Base-by-base conservation (phyloP, 2,797 vertebrate species). In the Rhyacichthys aspro region DNA sequence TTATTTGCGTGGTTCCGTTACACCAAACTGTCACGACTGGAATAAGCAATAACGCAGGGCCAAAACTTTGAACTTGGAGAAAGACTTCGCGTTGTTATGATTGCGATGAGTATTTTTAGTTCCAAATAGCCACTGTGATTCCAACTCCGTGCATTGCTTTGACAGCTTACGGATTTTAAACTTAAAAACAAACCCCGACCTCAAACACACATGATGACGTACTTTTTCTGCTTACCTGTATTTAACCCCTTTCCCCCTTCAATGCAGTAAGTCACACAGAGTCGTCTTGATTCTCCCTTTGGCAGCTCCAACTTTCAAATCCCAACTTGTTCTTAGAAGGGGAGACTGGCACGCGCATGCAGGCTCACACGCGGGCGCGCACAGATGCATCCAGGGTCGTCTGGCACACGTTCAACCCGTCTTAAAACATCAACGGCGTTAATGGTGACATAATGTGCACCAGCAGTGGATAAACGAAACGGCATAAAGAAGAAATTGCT, bases 301-400 rank as follows among this genome's bases (percentile, higher is more conserved):
- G 14, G 23, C 53, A 46, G 44, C 57, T 73, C 33, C 53, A 74
- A 78, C 55, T 83, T 72, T 63, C 38, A 70, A 67, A 82, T 57
- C 39, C 37, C n/a, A 76, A 57, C 60, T 53, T 43, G 36, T 19
- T 28, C 72, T 41, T 18, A 9, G 34, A 44, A 10, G 32, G 32
- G 46, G 60, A 18, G 32, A 49, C 14, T 5, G 23, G 42, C 63
- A 18, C 59, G 55, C 57, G 67, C 74, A 10, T 2, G 18, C 14
- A 18, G 1, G 11, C 7, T 5, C 43, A 16, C 33, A 23, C 23
- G 12, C 16, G 0, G 10, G 4, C 64, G 33, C 54, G 36, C 16
- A 16, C 6, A 3, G 11, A 15, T 8, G 16, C 33, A 37, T 4
- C 2, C 38, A 15, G 11, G 0, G 1, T 5, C 7, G 44, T 3